Evolutionary conservation across 2,888 invertebrate species (phyloP).

Genomic region (Drosophila anceps): DNA sequence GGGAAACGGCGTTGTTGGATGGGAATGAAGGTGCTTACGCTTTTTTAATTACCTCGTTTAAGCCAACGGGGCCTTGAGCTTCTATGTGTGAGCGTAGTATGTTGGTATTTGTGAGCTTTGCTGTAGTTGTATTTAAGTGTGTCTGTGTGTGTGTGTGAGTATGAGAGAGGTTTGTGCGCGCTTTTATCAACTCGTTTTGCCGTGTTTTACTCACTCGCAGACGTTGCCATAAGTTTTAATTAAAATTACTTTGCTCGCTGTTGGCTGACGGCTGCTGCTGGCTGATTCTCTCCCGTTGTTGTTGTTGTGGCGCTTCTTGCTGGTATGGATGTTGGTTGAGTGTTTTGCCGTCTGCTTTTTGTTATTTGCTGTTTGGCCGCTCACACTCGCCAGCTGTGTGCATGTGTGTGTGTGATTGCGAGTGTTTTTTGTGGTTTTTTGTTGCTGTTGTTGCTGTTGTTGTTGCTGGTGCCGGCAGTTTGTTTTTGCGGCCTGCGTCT

Average conservation of each 20-base stretch:
- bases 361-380: constrained; percentile 76
- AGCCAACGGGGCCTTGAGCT: constrained; percentile 65
- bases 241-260: constrained; percentile 75
- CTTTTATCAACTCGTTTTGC: constrained; percentile 79
- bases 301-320: constrained; percentile 24
- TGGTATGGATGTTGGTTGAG: constrained; percentile 59
- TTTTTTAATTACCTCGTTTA: constrained; percentile 80
- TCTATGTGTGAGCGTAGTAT: constrained; percentile 31
- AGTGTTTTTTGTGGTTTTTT: constrained; percentile 68
- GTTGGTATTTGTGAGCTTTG: constrained; percentile 35
- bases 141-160: constrained; percentile 19
- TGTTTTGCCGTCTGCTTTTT: constrained; percentile 78
- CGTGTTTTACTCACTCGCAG: constrained; percentile 80
- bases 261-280: constrained; percentile 55
- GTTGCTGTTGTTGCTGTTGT: constrained; percentile 40
- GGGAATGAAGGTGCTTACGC: constrained; percentile 74
- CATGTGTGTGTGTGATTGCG: constrained; percentile 36
- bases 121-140: constrained; percentile 32
- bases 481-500: constrained; percentile 65
- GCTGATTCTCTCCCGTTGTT: constrained; percentile 13
- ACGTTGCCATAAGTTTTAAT: constrained; percentile 80
- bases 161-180: constrained; percentile 55
- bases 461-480: constrained; percentile 59
- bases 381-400: constrained; percentile 60
- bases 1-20: constrained; percentile 52